Evolutionary conservation across 1,140 invertebrate species (phyloP), one percentile per base, ranked within the genome.

Genomic region (Drosophila pseudoobscura): DNA sequence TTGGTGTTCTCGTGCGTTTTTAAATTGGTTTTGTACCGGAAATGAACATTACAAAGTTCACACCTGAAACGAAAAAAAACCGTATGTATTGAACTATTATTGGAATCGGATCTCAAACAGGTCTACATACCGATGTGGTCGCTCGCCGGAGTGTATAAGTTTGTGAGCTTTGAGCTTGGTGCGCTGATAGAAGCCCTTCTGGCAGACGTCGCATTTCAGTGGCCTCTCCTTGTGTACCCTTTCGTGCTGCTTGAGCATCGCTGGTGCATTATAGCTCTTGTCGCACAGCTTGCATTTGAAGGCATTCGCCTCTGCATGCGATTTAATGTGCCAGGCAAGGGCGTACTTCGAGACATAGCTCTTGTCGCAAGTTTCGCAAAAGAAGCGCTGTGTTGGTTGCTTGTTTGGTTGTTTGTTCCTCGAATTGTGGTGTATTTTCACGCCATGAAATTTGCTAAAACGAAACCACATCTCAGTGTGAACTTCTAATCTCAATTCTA

Each of bases 131-230:
- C 64, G 56, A 35, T 82, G 71, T 3, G 83, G 80, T 26, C 80
- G 75, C 44, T 85, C 82, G 4, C 82, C 82, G 2, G 82, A 88
- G 46, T 85, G 82, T 13, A 87, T 87, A 1, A 76, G 61, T 31
- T 82, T 64, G 43, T 85, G 82, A 7, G 87, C 83, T 4, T 54
- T 57, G 1, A 85, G 53, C 20, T 69, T 74, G 20, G 54, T 70
- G 7, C 65, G 60, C 3, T 62, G 61, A 50, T 64, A 85, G 52
- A 87, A 85, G 5, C 78, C 78, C 29, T 85, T 85, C 0, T 75
- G 46, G n/a, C 82, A 85, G 11, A 88, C 61, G 6, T 78, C 78
- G 24, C 82, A 85, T 35, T 87, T 64, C n/a, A 57, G 72, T 0
- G 82, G 82, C 13, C 83, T 54, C 29, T 85, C 82, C 15, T 82